Evolutionary conservation across 2,888 invertebrate genomes (phyloP), one percentile per base, ranked within the genome.

Genomic region (Drosophila acutilabella): DNA sequence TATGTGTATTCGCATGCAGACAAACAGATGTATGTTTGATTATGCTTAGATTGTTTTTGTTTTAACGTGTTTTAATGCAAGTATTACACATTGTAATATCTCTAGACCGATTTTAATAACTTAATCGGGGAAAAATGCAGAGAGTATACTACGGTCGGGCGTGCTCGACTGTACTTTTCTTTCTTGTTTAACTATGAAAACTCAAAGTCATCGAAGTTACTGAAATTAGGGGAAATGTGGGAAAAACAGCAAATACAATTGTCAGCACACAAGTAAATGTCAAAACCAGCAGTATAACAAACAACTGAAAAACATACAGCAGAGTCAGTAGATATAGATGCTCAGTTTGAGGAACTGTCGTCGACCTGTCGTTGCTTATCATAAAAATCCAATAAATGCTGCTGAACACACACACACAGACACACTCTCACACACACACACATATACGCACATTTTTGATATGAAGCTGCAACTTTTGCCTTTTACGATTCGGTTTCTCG

Each of bases 361-460:
- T 69, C 65, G 57, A 67, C 60, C 73, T 73, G 80, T 78, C 78
- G 44, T 54, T 62, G 67, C 82, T 79, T 78, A 82, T 80, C 88
- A 80, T 88, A 85, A 84, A 84, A 88, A 81, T 71, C 86, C 77
- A 88, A 84, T 84, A 85, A 88, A 74, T 80, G 69, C 58, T 74
- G 11, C 52, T 30, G n/a, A 51, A 58, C 20, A 61, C 18, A 64
- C 61, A 52, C 11, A 59, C 38, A 8, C 42, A 33, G 26, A 61
- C 41, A 38, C 20, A 45, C 50, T 14, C 36, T 59, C 53, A 56
- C 18, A 48, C 36, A 40, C 42, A 41, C 47, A 47, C 18, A 53
- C 47, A 44, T 8, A 11, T 8, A 36, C 36, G 13, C 36, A 36
- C 36, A 36, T 8, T 13, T 56, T 41, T 53, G 59, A 33, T 40